Conservation (phyloP, 2,113 vertebrate species). For the Genyomyrus donnyi region DNA sequence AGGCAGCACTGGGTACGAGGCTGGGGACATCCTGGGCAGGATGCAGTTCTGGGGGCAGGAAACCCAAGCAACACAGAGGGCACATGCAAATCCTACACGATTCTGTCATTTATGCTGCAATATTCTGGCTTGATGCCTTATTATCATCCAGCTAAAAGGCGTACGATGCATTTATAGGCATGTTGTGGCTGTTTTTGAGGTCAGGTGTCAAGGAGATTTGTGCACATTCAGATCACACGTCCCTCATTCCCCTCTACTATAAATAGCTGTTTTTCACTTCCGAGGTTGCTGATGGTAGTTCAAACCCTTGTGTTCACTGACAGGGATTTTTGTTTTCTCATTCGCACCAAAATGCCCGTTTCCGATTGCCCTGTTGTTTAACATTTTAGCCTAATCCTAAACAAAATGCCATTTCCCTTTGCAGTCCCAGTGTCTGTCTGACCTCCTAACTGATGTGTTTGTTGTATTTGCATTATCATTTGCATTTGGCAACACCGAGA, state of each 20-base stretch:
- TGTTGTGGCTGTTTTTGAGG: neutral
- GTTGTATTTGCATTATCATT: neutral
- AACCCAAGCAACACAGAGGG: neutral
- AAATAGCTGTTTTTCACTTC: neutral
- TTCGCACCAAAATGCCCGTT: neutral
- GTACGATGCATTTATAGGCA: neutral
- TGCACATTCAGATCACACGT: neutral
- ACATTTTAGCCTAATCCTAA: neutral
- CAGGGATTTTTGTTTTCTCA: neutral
- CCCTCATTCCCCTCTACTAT: neutral
- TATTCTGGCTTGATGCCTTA: neutral
- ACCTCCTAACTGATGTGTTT: neutral
- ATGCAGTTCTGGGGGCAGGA: neutral
- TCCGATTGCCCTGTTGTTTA: neutral
- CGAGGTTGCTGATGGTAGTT: neutral
- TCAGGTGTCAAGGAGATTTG: neutral
- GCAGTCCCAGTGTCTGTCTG: neutral
- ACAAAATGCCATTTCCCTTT: neutral
- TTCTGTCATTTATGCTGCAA: neutral
- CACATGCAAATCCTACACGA: neutral
- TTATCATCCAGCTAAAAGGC: neutral
- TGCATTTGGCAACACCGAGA: neutral
- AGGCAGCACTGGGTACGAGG: neutral
- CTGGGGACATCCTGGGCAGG: neutral
- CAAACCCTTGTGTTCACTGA: neutral